Evolutionary conservation across 2,113 vertebrate genomes (phyloP).

Genomic region (Percopsis transmontana): DNA sequence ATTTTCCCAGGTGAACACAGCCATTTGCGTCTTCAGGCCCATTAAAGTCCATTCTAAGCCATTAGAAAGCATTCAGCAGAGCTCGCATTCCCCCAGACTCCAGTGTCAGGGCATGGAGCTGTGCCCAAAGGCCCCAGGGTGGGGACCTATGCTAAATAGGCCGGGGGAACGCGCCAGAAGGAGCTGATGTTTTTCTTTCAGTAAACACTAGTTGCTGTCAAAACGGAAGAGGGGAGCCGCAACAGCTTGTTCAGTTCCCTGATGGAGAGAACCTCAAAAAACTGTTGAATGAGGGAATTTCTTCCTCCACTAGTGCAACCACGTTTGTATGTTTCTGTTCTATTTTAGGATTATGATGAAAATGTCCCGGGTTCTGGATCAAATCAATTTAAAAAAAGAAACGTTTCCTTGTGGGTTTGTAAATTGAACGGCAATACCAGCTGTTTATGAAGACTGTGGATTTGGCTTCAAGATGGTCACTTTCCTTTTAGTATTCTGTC

Average conservation of each 20-base stretch:
- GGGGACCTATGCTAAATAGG: constrained; percentile 71
- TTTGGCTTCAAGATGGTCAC: too few species aligned
- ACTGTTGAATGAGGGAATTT: constrained; percentile 54
- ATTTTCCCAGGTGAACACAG: constrained; percentile 77
- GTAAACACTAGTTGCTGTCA: constrained; percentile 56
- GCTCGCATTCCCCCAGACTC: constrained; percentile 68
- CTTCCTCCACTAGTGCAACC: too few species aligned
- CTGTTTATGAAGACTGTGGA: too few species aligned
- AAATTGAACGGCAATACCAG: too few species aligned
- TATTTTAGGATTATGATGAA: too few species aligned
- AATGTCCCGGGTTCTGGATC: too few species aligned
- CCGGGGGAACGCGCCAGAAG: constrained; percentile 73
- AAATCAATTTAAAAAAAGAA: too few species aligned
- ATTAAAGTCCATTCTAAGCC: constrained; percentile 60
- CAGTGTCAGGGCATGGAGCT: constrained; percentile 68
- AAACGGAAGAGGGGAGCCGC: constrained; percentile 38
- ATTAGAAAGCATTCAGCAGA: constrained; percentile 70
- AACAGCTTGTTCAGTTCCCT: constrained; percentile 75
- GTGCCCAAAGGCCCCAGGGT: constrained; percentile 69
- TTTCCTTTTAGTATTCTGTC: too few species aligned
- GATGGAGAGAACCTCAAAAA: constrained; percentile 44
- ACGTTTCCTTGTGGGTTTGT: too few species aligned
- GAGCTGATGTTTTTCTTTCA: constrained; percentile 66
- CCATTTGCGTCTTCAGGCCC: constrained; percentile 63
- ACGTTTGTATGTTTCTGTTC: too few species aligned